Evolutionary conservation across 37 sponge, comb jelly and placozoan genomes (phyloP).

Genomic region (Theonella swinhoei): DNA sequence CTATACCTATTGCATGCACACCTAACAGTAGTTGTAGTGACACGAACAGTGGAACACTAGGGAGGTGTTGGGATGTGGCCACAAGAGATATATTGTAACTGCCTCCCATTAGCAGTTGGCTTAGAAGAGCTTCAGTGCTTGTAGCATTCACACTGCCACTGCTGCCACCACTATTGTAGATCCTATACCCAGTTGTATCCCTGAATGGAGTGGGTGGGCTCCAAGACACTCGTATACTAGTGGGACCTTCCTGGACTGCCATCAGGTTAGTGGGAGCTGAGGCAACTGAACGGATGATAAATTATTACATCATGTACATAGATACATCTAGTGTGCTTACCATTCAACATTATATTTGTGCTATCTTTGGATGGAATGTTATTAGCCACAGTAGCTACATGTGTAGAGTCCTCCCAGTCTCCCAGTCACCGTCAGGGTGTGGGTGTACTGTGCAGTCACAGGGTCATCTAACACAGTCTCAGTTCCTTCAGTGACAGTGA

Average conservation of each 20-base stretch:
- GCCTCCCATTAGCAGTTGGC: neutral
- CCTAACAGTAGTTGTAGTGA: neutral
- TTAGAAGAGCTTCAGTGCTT: neutral
- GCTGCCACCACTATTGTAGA: neutral
- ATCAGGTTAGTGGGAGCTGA: neutral
- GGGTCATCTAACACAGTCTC: neutral
- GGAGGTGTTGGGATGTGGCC: neutral
- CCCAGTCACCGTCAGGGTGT: neutral
- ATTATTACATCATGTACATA: neutral
- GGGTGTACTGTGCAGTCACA: neutral
- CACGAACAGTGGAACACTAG: neutral
- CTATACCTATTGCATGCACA: no score
- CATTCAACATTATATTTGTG: no score
- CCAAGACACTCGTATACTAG: neutral
- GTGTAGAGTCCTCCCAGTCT: neutral
- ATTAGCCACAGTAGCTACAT: neutral
- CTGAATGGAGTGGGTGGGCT: neutral
- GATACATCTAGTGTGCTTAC: no score
- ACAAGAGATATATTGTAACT: neutral
- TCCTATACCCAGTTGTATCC: neutral
- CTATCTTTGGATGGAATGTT: neutral
- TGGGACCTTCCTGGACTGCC: neutral
- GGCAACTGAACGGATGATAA: neutral
- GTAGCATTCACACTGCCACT: neutral
- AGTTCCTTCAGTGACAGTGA: neutral